These are phyloP conservation scores for Corydoras sp. DNA, from an alignment of 2,113 vertebrate species.

Conservation along the genomic window DNA sequence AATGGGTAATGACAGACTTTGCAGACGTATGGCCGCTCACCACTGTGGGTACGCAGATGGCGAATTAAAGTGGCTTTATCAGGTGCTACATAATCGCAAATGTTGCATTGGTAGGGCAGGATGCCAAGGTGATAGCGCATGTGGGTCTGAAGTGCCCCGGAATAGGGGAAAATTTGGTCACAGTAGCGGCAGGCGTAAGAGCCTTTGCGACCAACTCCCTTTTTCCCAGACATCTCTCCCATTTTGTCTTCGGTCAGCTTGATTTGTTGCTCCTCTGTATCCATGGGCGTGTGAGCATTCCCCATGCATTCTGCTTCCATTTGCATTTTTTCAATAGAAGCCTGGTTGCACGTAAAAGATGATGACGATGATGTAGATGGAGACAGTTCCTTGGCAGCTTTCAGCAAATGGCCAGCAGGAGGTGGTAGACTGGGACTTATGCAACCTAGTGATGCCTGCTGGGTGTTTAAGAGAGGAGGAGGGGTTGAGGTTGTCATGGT, in stretches of 20 bases:
- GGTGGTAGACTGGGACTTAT: slow-evolving; percentile 87
- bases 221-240: slow-evolving; percentile 45
- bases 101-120: slow-evolving; percentile 92
- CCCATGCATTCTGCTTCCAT: slow-evolving; percentile 47
- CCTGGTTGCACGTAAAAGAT: slow-evolving; percentile 47
- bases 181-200: slow-evolving; percentile 87
- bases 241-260: slow-evolving; percentile 33
- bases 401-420: slow-evolving; percentile 71
- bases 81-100: slow-evolving; percentile 91
- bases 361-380: slow-evolving; percentile 53
- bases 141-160: slow-evolving; percentile 84
- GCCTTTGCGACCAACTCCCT: slow-evolving; percentile 76
- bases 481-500: slow-evolving; percentile 81
- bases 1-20: slow-evolving; percentile 95
- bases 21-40: slow-evolving; percentile 93
- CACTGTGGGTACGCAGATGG: slow-evolving; percentile 91
- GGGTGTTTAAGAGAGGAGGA: slow-evolving; percentile 81
- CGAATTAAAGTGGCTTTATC: slow-evolving; percentile 94
- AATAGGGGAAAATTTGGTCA: slow-evolving; percentile 86
- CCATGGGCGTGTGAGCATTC: slow-evolving; percentile 41
- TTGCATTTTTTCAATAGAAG: slow-evolving; percentile 34
- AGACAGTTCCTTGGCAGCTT: slow-evolving; percentile 66
- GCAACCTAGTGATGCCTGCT: slow-evolving; percentile 88
- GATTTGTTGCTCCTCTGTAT: slow-evolving; percentile 38
- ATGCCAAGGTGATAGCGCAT: slow-evolving; percentile 91